Percentiles rank a stretch among this genome's conserved stretches.
Evolutionary conservation across 2,888 invertebrate genomes (phyloP).

Genomic region (Ephialtes manifestator): DNA sequence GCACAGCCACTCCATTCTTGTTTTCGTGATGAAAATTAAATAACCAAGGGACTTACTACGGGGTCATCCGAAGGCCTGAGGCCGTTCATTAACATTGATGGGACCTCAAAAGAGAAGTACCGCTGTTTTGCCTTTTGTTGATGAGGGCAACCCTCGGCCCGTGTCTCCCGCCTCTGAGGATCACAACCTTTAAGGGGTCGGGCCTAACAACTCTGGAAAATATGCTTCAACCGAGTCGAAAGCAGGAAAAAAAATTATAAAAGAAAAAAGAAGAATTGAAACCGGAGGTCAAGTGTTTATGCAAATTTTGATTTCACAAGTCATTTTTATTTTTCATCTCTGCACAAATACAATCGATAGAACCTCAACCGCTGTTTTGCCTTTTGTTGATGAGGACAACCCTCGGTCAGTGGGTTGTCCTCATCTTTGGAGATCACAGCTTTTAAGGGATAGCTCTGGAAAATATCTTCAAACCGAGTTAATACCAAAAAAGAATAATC

Average conservation of each 20-base stretch:
- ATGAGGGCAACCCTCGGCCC: conserved; percentile 31
- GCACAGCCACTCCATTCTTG: conserved; percentile 61
- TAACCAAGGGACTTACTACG: conserved; percentile 36
- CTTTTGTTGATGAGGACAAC: conserved; percentile 49
- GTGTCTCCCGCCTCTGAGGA: conserved; percentile 33
- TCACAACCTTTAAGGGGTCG: conserved; percentile 3
- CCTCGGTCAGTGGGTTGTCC: conserved; percentile 29
- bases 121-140: conserved; percentile 58
- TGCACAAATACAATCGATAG: background rate
- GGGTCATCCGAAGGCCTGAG: background rate
- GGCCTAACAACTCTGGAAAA: conserved; percentile 40
- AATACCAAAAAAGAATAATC: background rate
- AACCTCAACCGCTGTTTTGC: conserved; percentile 49
- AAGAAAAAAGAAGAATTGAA: no score
- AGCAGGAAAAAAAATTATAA: no score
- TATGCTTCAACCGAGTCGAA: conserved; percentile 8
- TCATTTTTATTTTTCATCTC: no score
- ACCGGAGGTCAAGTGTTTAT: no score
- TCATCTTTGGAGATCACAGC: conserved; percentile 10
- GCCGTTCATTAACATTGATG: conserved; percentile 62
- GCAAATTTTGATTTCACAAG: no score
- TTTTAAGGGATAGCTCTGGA: conserved; percentile 17
- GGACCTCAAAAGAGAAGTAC: background rate
- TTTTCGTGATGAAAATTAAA: conserved; percentile 65
- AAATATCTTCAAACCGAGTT: conserved; percentile 20